Evolutionary conservation across 2,888 invertebrate genomes (phyloP).

Genomic region (Iselma pallidipennis): DNA sequence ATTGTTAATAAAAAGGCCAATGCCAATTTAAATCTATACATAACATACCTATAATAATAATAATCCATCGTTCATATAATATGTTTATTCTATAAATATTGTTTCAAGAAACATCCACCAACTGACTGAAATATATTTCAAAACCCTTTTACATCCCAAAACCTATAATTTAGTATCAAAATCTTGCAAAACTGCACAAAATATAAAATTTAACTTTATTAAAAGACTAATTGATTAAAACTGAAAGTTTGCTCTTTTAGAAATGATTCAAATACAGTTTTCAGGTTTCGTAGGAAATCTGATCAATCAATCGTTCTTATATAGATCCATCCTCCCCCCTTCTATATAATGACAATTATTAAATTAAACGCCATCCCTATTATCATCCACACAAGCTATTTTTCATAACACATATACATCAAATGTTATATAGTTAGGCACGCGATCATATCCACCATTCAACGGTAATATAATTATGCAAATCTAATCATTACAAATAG

Average conservation of each 20-base stretch:
- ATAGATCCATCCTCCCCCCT: not conserved
- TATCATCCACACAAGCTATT: slow-evolving; percentile 45
- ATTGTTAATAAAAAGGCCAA: slow-evolving; percentile 12
- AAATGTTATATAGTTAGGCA: slow-evolving; percentile 38
- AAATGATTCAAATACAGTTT: too few species aligned
- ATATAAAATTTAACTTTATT: too few species aligned
- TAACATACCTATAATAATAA: slow-evolving; percentile 4
- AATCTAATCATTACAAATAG: slow-evolving; percentile 46
- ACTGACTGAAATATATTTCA: too few species aligned
- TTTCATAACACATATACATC: slow-evolving; percentile 42
- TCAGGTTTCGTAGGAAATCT: too few species aligned
- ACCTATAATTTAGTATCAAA: too few species aligned
- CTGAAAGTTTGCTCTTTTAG: too few species aligned
- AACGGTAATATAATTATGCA: slow-evolving; percentile 43
- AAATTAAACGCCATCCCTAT: slow-evolving; percentile 43
- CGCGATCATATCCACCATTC: slow-evolving; percentile 15
- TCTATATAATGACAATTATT: slow-evolving; percentile 38
- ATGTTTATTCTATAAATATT: slow-evolving; percentile 23
- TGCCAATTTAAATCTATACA: slow-evolving; percentile 16
- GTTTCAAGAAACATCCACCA: not conserved
- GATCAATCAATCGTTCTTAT: slow-evolving; percentile 18
- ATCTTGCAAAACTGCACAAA: too few species aligned
- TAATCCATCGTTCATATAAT: slow-evolving; percentile 10
- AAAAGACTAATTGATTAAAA: not conserved
- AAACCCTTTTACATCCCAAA: too few species aligned